Evolutionary conservation across 2,888 invertebrate genomes (phyloP), one percentile per base, ranked within the genome.

Genomic region (Formica aserva): DNA sequence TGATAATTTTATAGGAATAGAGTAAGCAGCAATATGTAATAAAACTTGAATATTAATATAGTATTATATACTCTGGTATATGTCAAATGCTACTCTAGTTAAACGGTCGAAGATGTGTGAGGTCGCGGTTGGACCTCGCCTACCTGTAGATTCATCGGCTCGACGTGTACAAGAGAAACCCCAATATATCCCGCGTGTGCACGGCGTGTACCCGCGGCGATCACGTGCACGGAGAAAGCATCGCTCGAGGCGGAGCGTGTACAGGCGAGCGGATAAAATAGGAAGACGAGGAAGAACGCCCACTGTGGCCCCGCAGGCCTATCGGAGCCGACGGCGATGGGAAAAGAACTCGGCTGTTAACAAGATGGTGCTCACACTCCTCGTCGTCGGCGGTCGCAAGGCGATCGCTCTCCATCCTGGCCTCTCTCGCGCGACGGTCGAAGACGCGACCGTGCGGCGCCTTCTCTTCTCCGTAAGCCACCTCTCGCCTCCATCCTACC

Each of bases 291-390:
- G 92, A 93, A 93, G 93, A 92, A 93, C 93, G 93, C 93, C 93
- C 93, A 93, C 93, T 92, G 90, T 89, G 90, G 91, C 87, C 89
- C 90, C 91, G 89, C 90, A 92, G 91, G 93, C 93, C 93, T 93
- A 93, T 93, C 93, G 92, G 91, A 89, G 89, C 90, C 91, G 91
- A 89, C 92, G 92, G 89, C 92, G 93, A 92, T 92, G 93, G 90
- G 89, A 92, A 93, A 93, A 93, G 91, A 93, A 93, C 92, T 91
- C 89, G 91, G 88, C 93, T 93, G 93, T 93, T 93, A 94, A 93
- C 93, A 94, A 94, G 93, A 94, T 94, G 93, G 93, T 93, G 93
- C 91, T 92, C 91, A 90, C 91, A 91, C 90, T 52, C 48, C n/a
- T 45, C 45, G 45, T 52, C 52, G 52, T 52, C 52, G 52, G 52